Conservation (phyloP, 2,888 invertebrate genomes). For the Dynastes hyllus region DNA sequence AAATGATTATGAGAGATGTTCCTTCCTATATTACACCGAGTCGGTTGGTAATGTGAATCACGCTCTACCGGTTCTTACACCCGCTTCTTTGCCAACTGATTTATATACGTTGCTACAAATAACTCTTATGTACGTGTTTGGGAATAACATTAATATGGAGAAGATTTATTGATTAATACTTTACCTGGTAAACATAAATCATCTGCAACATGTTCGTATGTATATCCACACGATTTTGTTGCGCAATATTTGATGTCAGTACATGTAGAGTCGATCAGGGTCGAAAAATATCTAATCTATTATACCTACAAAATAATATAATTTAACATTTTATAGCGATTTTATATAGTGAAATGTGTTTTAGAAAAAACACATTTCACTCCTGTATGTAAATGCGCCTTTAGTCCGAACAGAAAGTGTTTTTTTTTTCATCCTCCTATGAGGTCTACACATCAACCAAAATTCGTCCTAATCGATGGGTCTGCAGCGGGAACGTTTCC, state of each 20-base stretch:
- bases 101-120: slow-evolving; percentile 68
- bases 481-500: too few relatives aligned
- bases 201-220: slow-evolving; percentile 22
- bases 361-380: too few relatives aligned
- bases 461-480: too few relatives aligned
- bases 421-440: too few relatives aligned
- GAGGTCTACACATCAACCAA: too few relatives aligned
- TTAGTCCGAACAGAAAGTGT: too few relatives aligned
- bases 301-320: too few relatives aligned
- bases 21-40: slow-evolving; percentile 69
- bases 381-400: too few relatives aligned
- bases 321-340: too few relatives aligned
- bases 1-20: slow-evolving; percentile 71
- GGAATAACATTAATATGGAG: slow-evolving; percentile 40
- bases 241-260: neutral
- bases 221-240: neutral
- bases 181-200: slow-evolving; percentile 40
- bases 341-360: too few relatives aligned
- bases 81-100: slow-evolving; percentile 66
- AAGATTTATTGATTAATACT: slow-evolving; percentile 46
- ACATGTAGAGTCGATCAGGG: neutral
- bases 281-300: too few relatives aligned
- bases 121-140: slow-evolving; percentile 53
- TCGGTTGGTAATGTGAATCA: slow-evolving; percentile 69
- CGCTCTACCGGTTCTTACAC: slow-evolving; percentile 69